Evolutionary conservation across 2,797 vertebrate species (phyloP).

Genomic region (Arnoldichthys spilopterus): DNA sequence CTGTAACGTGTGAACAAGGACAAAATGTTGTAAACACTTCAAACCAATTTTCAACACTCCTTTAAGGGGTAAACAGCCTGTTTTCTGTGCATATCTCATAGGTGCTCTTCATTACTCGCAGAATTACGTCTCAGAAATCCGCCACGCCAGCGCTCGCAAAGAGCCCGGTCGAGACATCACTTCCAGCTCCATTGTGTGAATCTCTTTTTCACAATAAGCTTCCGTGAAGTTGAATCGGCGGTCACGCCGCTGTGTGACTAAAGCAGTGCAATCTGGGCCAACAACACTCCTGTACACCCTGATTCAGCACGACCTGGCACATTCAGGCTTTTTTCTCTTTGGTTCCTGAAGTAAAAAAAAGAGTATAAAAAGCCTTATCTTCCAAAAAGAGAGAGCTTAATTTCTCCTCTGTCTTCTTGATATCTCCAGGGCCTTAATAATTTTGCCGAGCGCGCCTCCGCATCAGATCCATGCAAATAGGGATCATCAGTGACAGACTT

Average conservation of each 20-base stretch:
- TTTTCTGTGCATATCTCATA: neutral
- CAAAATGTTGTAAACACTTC: conserved; percentile 4
- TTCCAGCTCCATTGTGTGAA: conserved; percentile 66
- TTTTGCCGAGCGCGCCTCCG: conserved; percentile 67
- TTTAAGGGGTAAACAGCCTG: neutral
- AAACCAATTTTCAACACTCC: conserved; percentile 4
- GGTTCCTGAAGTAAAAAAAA: conserved; percentile 25
- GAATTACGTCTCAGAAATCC: conserved; percentile 24
- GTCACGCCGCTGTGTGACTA: conserved; percentile 66
- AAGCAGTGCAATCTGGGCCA: conserved; percentile 50
- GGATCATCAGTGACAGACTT: conserved; percentile 76
- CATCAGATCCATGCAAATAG: conserved; percentile 76
- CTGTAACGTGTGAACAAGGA: neutral
- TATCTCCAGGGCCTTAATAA: conserved; percentile 70
- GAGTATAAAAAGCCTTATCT: conserved; percentile 63
- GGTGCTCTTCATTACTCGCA: conserved; percentile 10
- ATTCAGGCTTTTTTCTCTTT: conserved; percentile 6
- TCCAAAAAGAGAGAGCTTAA: conserved; percentile 71
- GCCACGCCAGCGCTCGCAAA: neutral
- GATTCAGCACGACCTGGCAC: conserved; percentile 55
- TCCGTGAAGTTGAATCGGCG: conserved; percentile 77
- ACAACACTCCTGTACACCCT: conserved; percentile 37
- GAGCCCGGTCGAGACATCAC: conserved; percentile 20
- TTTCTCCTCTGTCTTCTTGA: conserved; percentile 68
- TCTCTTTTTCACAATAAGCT: conserved; percentile 74